These are phyloP conservation scores for Drosophila nr. perissopoda DNA, from an alignment of 2,888 invertebrate species.

Conservation along the genomic window DNA sequence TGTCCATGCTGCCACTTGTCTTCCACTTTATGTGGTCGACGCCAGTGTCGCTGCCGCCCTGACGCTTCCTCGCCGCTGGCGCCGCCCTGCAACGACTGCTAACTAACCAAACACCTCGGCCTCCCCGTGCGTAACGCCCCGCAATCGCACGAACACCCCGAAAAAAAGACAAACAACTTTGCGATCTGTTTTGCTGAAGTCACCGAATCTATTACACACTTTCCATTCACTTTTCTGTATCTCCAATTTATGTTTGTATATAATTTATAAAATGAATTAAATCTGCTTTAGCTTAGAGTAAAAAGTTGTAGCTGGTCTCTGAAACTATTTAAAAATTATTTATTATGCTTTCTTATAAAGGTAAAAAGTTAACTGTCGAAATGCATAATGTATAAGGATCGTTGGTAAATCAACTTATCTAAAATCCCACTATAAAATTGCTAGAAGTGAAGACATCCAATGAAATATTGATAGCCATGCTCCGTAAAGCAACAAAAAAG, in stretches of 20 bases:
- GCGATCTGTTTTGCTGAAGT: background rate
- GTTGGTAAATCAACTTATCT: background rate
- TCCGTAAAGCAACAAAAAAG: background rate
- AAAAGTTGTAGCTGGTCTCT: background rate
- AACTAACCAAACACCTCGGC: constrained; percentile 68
- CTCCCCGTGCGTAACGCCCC: constrained; percentile 29
- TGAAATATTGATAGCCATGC: background rate
- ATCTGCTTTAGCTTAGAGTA: too few relatives aligned
- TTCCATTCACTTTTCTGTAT: background rate
- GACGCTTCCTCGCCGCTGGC: constrained; percentile 16
- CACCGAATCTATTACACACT: constrained; percentile 37
- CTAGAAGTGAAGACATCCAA: background rate
- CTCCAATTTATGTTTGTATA: background rate
- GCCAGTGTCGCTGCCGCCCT: constrained; percentile 24
- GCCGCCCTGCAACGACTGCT: constrained; percentile 44
- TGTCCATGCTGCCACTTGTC: constrained; percentile 80
- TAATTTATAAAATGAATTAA: background rate
- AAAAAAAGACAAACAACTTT: constrained; percentile 43
- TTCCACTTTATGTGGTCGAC: constrained; percentile 76
- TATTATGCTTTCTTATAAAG: background rate
- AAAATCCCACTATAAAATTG: background rate
- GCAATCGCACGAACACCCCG: constrained; percentile 38
- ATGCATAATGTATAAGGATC: background rate
- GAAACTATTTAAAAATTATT: background rate
- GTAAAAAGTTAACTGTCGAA: background rate